Evolutionary conservation across 2,888 invertebrate species (phyloP).

Genomic region (Tetragnatha montana): DNA sequence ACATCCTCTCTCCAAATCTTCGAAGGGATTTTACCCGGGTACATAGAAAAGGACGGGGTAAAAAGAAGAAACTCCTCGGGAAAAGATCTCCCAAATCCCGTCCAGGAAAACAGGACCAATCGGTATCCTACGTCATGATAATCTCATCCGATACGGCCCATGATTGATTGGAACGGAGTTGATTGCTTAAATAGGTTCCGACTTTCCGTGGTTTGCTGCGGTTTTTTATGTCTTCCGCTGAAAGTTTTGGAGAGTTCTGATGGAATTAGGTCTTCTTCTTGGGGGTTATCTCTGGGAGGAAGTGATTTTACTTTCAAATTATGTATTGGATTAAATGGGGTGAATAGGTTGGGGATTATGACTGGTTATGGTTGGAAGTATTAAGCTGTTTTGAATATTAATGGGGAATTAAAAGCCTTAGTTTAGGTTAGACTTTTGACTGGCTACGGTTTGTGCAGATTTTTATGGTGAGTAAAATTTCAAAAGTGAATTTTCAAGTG

Average conservation of each 20-base stretch:
- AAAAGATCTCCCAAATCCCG: constrained; percentile 23
- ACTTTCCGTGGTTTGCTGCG: constrained; percentile 17
- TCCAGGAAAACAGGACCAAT: constrained; percentile 19
- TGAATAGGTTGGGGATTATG: not conserved
- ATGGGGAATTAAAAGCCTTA: no score
- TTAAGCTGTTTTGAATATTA: no score
- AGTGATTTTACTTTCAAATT: not conserved
- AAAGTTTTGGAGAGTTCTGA: not conserved
- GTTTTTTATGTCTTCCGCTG: constrained; percentile 1
- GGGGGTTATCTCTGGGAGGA: not conserved
- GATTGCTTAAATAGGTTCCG: constrained; percentile 46
- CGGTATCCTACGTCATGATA: constrained; percentile 38
- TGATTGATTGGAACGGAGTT: constrained; percentile 41
- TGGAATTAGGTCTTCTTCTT: not conserved
- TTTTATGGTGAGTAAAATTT: no score
- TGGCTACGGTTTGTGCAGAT: no score
- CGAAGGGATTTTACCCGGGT: constrained; percentile 38
- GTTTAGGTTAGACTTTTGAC: no score
- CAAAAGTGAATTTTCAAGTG: no score
- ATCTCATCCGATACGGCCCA: constrained; percentile 50
- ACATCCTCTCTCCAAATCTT: constrained; percentile 40
- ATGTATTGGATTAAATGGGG: not conserved
- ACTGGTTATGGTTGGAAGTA: no score
- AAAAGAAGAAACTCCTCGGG: constrained; percentile 36
- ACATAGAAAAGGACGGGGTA: constrained; percentile 36